Conservation (phyloP, 2,888 invertebrate species). For the Lepeophtheirus nordmannii region DNA sequence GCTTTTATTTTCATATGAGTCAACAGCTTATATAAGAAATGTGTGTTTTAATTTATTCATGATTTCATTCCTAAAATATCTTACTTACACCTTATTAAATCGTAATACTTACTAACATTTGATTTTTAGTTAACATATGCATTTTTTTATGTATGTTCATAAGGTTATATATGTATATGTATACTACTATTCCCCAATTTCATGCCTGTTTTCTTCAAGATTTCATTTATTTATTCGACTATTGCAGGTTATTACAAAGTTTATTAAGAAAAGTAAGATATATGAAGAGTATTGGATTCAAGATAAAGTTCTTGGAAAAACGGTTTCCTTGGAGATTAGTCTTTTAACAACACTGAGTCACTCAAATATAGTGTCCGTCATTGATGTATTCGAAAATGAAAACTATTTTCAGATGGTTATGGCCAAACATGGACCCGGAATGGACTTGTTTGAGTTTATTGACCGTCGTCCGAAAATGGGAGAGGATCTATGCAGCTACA, state of each 20-base stretch:
- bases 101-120: too few relatives aligned
- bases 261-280: constrained; percentile 52
- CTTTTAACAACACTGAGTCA: constrained; percentile 49
- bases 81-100: too few relatives aligned
- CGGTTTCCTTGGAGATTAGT: constrained; percentile 50
- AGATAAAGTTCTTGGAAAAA: constrained; percentile 39
- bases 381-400: constrained; percentile 53
- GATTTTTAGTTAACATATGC: too few relatives aligned
- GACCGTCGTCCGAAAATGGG: constrained; percentile 50
- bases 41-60: too few relatives aligned
- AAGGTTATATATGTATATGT: too few relatives aligned
- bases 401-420: constrained; percentile 57
- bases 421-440: constrained; percentile 57
- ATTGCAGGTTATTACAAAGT: constrained; percentile 49
- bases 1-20: too few relatives aligned
- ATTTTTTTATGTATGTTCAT: too few relatives aligned
- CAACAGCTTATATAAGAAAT: too few relatives aligned
- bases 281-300: constrained; percentile 48
- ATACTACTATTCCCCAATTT: too few relatives aligned
- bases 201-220: too few relatives aligned
- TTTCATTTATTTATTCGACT: too few relatives aligned
- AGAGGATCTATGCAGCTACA: constrained; percentile 50
- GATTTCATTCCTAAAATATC: too few relatives aligned
- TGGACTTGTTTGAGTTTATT: constrained; percentile 62
- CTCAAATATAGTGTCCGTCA: constrained; percentile 49